Conservation (phyloP, 2,888 invertebrate species). For the Leptothorax acervorum region DNA sequence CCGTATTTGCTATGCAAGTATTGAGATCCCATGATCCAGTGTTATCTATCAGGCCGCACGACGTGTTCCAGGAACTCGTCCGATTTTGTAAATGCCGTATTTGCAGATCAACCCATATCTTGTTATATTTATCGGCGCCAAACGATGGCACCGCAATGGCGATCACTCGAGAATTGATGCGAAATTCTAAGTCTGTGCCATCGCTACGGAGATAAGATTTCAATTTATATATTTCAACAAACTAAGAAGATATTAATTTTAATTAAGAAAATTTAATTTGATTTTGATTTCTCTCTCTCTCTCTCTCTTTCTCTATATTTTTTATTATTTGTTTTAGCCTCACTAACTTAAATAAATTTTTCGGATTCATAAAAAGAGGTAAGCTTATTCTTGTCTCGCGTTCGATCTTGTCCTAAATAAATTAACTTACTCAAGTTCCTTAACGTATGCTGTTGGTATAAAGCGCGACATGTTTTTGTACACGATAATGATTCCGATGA, state of each 20-base stretch:
- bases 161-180: constrained; percentile 88
- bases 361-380: neutral
- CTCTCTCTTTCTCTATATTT: no score
- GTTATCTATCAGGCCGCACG: constrained; percentile 86
- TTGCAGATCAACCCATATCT: constrained; percentile 86
- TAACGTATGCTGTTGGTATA: constrained; percentile 88
- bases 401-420: constrained; percentile 61
- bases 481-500: constrained; percentile 86
- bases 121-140: constrained; percentile 70
- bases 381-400: neutral
- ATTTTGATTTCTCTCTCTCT: neutral
- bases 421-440: constrained; percentile 88
- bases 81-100: constrained; percentile 86
- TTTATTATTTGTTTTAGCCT: neutral
- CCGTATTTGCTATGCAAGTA: constrained; percentile 86
- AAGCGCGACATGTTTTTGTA: constrained; percentile 89
- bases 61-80: constrained; percentile 85
- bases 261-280: neutral
- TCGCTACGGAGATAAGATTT: constrained; percentile 85
- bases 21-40: constrained; percentile 89
- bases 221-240: constrained; percentile 1
- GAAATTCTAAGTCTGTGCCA: constrained; percentile 90
- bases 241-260: neutral
- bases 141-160: constrained; percentile 81
- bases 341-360: neutral